Base-by-base conservation (phyloP, 2,888 invertebrate species). In the Philaethria dido region DNA sequence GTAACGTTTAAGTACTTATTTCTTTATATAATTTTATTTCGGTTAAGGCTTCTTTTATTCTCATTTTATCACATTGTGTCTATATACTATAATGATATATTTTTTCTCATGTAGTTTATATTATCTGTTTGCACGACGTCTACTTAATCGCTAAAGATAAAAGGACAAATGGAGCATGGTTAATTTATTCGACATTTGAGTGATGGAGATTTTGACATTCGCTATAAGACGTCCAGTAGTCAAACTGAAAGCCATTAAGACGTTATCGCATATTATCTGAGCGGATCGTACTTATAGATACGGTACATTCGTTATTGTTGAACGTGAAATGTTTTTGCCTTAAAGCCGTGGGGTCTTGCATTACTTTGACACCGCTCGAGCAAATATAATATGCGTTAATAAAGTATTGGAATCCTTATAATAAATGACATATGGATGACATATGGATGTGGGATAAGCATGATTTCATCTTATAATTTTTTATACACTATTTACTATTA, bases 241-340 rank as follows among this genome's bases (percentile, higher is more conserved):
- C 69, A 66, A 66, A 74, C 73, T 63, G 63, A 72, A 66, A 68
- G 29, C 78, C 78, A 82, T 84, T 84, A 77, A 78, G 81, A 81
- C 81, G 75, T 80, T 85, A 82, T 82, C 82, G 68, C 74, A 68
- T 77, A 72, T 78, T 81, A 81, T 80, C 80, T 78, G 65, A 60
- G 29, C 14, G 25, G 60, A 78, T 78, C 77, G 72, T 74, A 77
- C 75, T 77, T 71, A 74, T 74, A 78, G 74, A 71, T 74, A 74
- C 74, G 70, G 70, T 72, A 71, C 66, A 74, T 71, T 70, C 66
- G n/a, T 57, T 57, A 57, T 57, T 57, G 42, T 57, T 42, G 36
- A 22, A 55, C 14, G 25, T 55, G 45, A 44, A 22, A 57, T 47
- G 22, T 55, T 64, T 55, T 39, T 13, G 64, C 33, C 33, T 71